Evolutionary conservation across 2,888 invertebrate genomes (phyloP), one percentile per base, ranked within the genome.

Genomic region (Villa cingulata): DNA sequence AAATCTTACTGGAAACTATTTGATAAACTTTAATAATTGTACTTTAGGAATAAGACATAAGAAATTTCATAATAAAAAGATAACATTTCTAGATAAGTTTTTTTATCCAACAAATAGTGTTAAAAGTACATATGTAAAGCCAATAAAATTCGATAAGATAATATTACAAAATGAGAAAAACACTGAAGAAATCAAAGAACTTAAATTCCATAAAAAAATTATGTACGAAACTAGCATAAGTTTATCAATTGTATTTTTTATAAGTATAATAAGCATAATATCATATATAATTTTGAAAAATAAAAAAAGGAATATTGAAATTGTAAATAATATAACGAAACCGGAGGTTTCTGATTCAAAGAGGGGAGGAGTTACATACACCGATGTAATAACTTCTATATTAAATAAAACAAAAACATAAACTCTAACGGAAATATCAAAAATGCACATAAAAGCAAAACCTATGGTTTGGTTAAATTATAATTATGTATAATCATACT

Each of bases 21-120:
- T 37, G 15, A 44, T 44, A 36, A 44, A 37, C 36, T 44, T 44
- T 15, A 37, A 37, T 16, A 44, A 44, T 44, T 44, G 44, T 37
- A 19, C 17, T 19, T 15, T 44, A 34, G 15, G 32, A 43, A 43
- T 43, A 43, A 29, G 19, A 34, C 16, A 43, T 32, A 7, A 32
- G 14, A 32, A 32, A 32, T 32, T 32, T 14, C 14, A 32, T 32
- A 32, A 32, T 14, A 32, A n/a, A 14, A 32, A 32, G 14, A 32
- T 32, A 32, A 32, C 32, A 10, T 7, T 32, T 7, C 14, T 32
- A 32, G 32, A 32, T 10, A 32, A 32, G 14, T 32, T 10, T 32
- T 10, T 32, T 32, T 32, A 32, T 32, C 32, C 32, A 32, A 32
- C 14, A 7, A 32, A 32, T 32, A 14, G 14, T 10, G 14, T 32